Evolutionary conservation across 1,140 invertebrate genomes (phyloP), one percentile per base, ranked within the genome.

Genomic region (Mycetomoellerius zeteki): DNA sequence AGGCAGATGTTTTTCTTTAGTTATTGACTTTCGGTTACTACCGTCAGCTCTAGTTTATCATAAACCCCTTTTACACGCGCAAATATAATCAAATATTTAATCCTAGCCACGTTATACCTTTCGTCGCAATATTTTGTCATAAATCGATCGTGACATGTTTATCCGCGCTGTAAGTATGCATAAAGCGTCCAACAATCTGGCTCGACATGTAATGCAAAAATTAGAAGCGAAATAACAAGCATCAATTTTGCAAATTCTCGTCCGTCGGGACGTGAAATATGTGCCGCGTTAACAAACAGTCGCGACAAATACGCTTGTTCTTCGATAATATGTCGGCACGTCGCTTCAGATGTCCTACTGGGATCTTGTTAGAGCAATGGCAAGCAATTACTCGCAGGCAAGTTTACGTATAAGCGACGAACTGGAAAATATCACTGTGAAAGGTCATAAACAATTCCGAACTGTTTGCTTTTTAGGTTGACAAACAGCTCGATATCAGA

Each of bases 1-100:
- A 33, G 54, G 69, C 54, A 73, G 56, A 21, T 84, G 80, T 73
- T 84, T 73, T 84, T 3, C 37, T 73, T 67, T 47, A 73, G 37
- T 73, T 75, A 84, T 60, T 60, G 37, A 47, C 69, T 75, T 73
- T 50, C 37, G 14, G 54, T 73, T 47, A 81, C 47, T 12, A 27
- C 19, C n/a, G 3, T 84, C 54, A 33, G 27, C 19, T 60, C 14
- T 14, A 12, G 10, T 80, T 69, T 24, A 16, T 7, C n/a, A 8
- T 60, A 33, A 69, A 33, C 43, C 12, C 3, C 16, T 7, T 37
- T 65, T 65, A 65, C 16, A 64, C 6, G 10, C 8, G 16, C 56
- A 33, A 3, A 3, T 21, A 6, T 50, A 47, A 58, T 30, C 24
- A 21, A 64, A 47, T 62, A 43, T 62, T 30, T 14, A 47, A 47